Evolutionary conservation across 2,888 invertebrate genomes (phyloP), one percentile per base, ranked within the genome.

Genomic region (Lottia scabra): DNA sequence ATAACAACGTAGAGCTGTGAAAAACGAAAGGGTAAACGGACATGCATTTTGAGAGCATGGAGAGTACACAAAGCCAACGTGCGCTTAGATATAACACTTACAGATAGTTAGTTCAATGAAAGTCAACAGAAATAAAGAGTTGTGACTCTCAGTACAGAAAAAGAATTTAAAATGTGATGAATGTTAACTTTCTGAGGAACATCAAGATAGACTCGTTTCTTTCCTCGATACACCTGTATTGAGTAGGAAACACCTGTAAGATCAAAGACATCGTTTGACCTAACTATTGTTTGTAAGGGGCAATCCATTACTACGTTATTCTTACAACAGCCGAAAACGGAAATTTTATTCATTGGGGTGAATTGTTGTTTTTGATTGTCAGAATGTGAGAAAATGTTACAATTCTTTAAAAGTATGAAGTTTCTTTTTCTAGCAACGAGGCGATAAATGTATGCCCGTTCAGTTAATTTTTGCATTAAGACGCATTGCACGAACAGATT

Each of bases 211-310:
- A 65, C 56, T 65, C 66, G 48, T 38, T 38, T 38, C 38, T 38
- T 38, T 6, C 10, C 38, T 38, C 38, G 38, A 38, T 65, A 62
- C 70, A 70, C 70, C 70, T 70, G 70, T 70, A 64, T 65, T 19
- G 62, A 43, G 27, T 48, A 38, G 65, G 65, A 62, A 70, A 70
- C 70, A 70, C 70, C 70, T 70, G 70, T 64, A 38, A 70, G 48
- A 62, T 70, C 70, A 70, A 70, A 70, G 70, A 26, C 30, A 43
- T 56, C 56, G 48, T 43, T 38, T 38, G 19, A 46, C 66, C 62
- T 38, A 27, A 26, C 70, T 66, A 56, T 70, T 70, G 70, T 70
- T 65, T 65, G 26, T 16, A 62, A 56, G 62, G 66, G 48, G 65
- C 66, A 65, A 65, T 48, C 65, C 56, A 66, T 70, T 70, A 70